Conservation (phyloP, 2,113 vertebrate genomes). For the Tyrannus savana region DNA sequence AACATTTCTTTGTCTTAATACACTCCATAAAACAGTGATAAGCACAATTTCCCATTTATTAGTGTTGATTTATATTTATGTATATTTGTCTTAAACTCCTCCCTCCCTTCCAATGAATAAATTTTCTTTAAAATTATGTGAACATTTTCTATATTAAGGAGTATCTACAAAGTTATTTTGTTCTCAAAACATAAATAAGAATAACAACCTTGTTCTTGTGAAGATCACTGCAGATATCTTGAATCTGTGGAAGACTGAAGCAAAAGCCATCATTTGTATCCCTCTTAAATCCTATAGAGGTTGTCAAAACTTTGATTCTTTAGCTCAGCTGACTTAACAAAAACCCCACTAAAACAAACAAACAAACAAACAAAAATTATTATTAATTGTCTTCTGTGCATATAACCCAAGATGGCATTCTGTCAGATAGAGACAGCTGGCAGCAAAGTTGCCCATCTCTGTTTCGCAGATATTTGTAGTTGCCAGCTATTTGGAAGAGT, state of each 20-base stretch:
- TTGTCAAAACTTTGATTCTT: background rate
- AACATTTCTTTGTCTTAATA: background rate
- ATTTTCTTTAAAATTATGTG: background rate
- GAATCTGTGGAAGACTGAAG: background rate
- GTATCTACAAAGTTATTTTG: background rate
- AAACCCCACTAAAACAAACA: background rate
- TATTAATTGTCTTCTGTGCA: background rate
- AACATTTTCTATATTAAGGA: background rate
- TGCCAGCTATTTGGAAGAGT: constrained; percentile 38
- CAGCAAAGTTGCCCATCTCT: constrained; percentile 1
- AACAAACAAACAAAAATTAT: background rate
- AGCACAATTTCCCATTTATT: background rate
- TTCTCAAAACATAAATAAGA: background rate
- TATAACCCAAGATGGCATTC: background rate
- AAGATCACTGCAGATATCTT: background rate
- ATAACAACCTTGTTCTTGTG: background rate
- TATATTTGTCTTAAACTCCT: background rate
- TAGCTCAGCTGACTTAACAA: background rate
- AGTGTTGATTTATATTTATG: background rate
- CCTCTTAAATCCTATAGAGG: background rate
- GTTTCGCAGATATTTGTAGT: constrained; percentile 7
- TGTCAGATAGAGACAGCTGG: constrained; percentile 46
- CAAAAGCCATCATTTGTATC: background rate
- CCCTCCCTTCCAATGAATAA: background rate
- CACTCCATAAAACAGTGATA: background rate